Percentiles rank a stretch among this genome's conserved stretches.
phyloP scores from a whole-genome alignment of 2,797 vertebrate genomes.

The Iguana delicatissima region DNA sequence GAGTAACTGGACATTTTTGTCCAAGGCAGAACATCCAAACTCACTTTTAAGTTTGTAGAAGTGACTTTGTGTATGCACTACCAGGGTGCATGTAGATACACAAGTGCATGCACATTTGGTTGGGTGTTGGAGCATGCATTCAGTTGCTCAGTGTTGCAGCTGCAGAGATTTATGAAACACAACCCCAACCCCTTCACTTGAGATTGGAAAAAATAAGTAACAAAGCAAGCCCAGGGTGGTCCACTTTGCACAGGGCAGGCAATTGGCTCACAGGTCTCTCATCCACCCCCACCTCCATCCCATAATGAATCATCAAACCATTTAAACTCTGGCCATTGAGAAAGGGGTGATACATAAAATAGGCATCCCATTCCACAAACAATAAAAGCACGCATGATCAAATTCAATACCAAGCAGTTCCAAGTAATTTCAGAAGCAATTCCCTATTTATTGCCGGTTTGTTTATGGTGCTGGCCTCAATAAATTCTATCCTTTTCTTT shows the following conservation, averaged over 20 bases:
- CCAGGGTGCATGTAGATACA: too few relatives aligned
- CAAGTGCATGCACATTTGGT: too few relatives aligned
- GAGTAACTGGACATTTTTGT: too few relatives aligned
- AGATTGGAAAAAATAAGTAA: too few relatives aligned
- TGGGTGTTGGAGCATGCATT: too few relatives aligned
- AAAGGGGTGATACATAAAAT: constrained; percentile 60
- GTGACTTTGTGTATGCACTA: too few relatives aligned
- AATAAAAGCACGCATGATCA: constrained; percentile 61
- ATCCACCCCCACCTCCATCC: not conserved
- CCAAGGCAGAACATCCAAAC: too few relatives aligned
- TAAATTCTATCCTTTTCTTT: constrained; percentile 41
- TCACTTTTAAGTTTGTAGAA: too few relatives aligned
- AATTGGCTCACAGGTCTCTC: not conserved
- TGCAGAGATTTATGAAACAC: too few relatives aligned
- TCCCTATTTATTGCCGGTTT: constrained; percentile 65
- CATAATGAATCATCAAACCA: constrained; percentile 26
- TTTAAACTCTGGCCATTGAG: constrained; percentile 47
- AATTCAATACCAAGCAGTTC: constrained; percentile 57
- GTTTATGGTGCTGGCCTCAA: constrained; percentile 58
- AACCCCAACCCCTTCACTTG: too few relatives aligned
- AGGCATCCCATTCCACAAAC: constrained; percentile 50
- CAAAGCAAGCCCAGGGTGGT: not conserved
- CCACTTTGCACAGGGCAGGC: not conserved
- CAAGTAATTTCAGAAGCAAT: constrained; percentile 62
- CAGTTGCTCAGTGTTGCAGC: too few relatives aligned